Base-by-base conservation (phyloP, 2,888 invertebrate species). In the Biston stratarius region DNA sequence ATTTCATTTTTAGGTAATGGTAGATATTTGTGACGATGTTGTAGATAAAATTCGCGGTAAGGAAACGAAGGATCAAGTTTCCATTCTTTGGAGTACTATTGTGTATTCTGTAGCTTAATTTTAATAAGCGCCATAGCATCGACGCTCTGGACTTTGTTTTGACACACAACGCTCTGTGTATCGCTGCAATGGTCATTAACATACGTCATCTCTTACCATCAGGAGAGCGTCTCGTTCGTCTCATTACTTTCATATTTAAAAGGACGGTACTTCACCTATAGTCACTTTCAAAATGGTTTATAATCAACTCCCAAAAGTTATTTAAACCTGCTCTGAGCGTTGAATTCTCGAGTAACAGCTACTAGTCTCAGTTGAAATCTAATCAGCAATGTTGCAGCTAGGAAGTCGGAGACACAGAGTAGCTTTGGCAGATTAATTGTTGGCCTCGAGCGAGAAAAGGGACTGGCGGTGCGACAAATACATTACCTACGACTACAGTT, bases 361-460 rank as follows among this genome's bases (percentile, higher is more conserved):
- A 73, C 76, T 67, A 63, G 65, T 63, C 65, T 69, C 73, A 61
- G 62, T 55, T 61, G 55, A 72, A 80, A 82, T 75, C 38, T 61
- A 72, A 73, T 83, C 82, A 83, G 71, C 70, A 58, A 70, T 74
- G 78, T 77, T 77, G 76, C 70, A 74, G 67, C 71, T 82, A 80
- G 84, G 83, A 82, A 80, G 81, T 73, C 67, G 69, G 56, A 69
- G 80, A 74, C 74, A 81, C 77, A 78, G 78, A 80, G 77, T 72
- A 71, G 79, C 83, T 83, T 82, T 82, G 82, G 77, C 68, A 58
- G 52, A 61, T 68, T 82, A 81, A 83, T 79, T 75, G 74, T 48
- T 52, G 65, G 77, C 80, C 69, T 49, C 34, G 48, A 73, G 71
- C 48, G 51, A 58, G 61, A 14, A 42, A 12, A 10, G 47, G 66